Conservation (phyloP, 2,888 invertebrate genomes). For the Tenthredo notha region DNA sequence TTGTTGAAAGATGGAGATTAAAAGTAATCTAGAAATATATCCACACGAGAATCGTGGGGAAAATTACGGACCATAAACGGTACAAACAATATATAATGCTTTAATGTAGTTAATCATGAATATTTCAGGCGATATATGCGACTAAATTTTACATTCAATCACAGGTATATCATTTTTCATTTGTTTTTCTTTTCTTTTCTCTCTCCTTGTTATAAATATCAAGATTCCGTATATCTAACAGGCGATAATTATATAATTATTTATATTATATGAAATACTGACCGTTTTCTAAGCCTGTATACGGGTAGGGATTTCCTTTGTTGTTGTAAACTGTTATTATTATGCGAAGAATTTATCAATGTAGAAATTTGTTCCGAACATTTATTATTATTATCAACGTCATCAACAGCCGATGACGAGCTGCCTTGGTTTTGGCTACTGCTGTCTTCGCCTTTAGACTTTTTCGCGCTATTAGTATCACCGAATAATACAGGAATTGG, state of each 20-base stretch:
- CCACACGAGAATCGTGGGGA: neutral
- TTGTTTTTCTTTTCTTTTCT: neutral
- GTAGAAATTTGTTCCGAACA: neutral
- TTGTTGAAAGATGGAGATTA: neutral
- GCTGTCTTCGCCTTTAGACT: slow-evolving; percentile 63
- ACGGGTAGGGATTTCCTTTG: slow-evolving; percentile 77
- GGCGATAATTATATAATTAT: neutral
- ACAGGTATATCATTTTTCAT: neutral
- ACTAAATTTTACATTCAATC: neutral
- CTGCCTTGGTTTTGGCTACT: slow-evolving; percentile 17
- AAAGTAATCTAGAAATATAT: neutral
- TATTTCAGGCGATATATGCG: neutral
- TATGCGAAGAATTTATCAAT: neutral
- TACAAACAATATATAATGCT: neutral
- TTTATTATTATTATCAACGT: neutral
- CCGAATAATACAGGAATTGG: slow-evolving; percentile 67
- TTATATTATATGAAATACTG: slow-evolving; percentile 50
- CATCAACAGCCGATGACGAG: neutral
- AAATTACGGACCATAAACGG: neutral
- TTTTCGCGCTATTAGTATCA: slow-evolving; percentile 65
- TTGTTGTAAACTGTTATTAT: slow-evolving; percentile 66
- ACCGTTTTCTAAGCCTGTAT: slow-evolving; percentile 76
- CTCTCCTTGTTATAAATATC: neutral
- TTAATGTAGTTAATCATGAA: neutral
- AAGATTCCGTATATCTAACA: neutral